A percentile compares a stretch with the other conserved stretches of the same genome.
Conservation (phyloP, 1,140 invertebrate genomes). For the Cyrtorhinus lividipennis region DNA sequence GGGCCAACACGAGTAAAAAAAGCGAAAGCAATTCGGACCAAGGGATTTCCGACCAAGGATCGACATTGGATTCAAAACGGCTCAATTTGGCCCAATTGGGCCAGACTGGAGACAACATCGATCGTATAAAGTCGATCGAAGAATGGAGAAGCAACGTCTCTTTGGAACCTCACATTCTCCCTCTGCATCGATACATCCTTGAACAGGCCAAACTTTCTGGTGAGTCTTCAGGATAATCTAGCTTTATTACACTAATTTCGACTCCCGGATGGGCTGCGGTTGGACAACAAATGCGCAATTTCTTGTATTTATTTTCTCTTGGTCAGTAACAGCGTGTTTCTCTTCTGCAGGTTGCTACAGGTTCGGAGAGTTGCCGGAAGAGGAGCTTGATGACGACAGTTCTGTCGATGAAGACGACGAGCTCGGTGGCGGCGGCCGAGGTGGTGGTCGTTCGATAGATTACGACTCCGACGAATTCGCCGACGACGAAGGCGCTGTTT, state of each 20-base stretch:
- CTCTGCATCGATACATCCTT: slow-evolving; percentile 74
- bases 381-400: slow-evolving; percentile 38
- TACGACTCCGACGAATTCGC: slow-evolving; percentile 50
- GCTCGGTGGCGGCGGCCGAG: slow-evolving; percentile 23
- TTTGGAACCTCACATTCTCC: slow-evolving; percentile 51
- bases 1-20: slow-evolving; percentile 16
- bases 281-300: too few species aligned
- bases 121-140: slow-evolving; percentile 10
- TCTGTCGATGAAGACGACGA: slow-evolving; percentile 36
- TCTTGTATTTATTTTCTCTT: too few species aligned
- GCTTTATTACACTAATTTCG: too few species aligned
- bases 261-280: too few species aligned
- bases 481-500: slow-evolving; percentile 43
- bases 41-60: slow-evolving; percentile 6
- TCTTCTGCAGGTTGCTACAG: slow-evolving; percentile 39
- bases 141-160: slow-evolving; percentile 8
- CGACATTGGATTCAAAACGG: slow-evolving; percentile 5
- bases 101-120: slow-evolving; percentile 5
- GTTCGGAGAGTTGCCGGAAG: slow-evolving; percentile 49
- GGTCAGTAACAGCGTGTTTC: slow-evolving; percentile 13
- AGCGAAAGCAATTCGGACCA: slow-evolving; percentile 12
- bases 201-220: slow-evolving; percentile 66
- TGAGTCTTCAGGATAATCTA: too few species aligned
- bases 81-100: slow-evolving; percentile 4
- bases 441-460: slow-evolving; percentile 26